phyloP scores from a whole-genome alignment of 2,113 vertebrate genomes.

The Eolophus roseicapilla region DNA sequence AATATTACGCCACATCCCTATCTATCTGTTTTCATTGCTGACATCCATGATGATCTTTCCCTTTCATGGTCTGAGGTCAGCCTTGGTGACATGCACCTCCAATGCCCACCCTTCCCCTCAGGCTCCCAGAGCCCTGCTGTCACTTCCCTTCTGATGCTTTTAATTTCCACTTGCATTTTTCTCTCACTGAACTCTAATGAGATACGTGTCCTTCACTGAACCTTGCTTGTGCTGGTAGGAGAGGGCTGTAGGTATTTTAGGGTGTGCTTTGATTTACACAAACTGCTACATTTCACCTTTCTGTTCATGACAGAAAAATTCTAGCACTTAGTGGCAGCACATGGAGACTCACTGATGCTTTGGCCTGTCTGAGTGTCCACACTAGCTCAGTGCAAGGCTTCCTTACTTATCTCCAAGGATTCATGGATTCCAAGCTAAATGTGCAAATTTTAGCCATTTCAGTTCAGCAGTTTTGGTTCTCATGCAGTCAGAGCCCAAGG shows the following conservation, averaged over 20 bases:
- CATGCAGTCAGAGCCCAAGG: constrained; percentile 4
- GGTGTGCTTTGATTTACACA: background rate
- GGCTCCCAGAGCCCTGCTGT: background rate
- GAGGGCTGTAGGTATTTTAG: background rate
- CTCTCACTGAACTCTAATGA: background rate
- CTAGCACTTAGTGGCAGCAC: background rate
- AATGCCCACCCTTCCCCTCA: background rate
- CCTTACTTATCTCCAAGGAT: background rate
- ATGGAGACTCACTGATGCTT: background rate
- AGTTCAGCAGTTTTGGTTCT: constrained; percentile 4
- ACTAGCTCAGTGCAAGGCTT: background rate
- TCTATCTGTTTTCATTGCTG: constrained; percentile 11
- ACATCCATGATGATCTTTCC: background rate
- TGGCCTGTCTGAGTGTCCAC: background rate
- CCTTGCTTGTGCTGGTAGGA: background rate
- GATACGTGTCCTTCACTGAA: background rate
- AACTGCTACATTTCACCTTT: background rate
- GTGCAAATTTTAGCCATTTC: background rate
- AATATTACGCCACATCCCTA: background rate
- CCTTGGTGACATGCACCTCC: background rate
- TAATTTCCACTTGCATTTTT: background rate
- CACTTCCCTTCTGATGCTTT: background rate
- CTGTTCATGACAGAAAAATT: background rate
- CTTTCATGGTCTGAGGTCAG: background rate
- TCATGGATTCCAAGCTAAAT: background rate